Evolutionary conservation across 2,113 vertebrate genomes (phyloP).

Genomic region (Nesospiza acunhae): DNA sequence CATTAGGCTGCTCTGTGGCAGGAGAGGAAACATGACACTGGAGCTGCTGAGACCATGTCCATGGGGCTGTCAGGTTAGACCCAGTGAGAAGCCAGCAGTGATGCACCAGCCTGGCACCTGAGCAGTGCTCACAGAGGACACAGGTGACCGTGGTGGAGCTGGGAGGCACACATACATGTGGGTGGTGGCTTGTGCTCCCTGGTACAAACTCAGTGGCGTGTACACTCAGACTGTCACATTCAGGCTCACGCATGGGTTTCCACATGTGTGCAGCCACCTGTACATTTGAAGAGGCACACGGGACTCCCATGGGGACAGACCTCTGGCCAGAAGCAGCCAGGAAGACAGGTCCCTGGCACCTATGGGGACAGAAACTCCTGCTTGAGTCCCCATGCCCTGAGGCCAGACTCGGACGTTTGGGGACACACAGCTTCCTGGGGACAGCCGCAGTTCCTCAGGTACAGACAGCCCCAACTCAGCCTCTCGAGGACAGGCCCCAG

Average conservation of each 20-base stretch:
- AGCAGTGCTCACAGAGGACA: background rate
- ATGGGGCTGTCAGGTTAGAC: background rate
- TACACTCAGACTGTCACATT: rapidly evolving
- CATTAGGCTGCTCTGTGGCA: rapidly evolving
- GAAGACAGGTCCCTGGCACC: too few relatives aligned
- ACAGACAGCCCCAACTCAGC: background rate
- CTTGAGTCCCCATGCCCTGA: rapidly evolving
- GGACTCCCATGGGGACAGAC: background rate
- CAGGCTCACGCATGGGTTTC: rapidly evolving
- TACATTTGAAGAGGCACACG: rapidly evolving
- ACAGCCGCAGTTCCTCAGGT: too few relatives aligned
- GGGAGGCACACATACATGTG: rapidly evolving
- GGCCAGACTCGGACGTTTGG: background rate
- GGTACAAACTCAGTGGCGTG: rapidly evolving
- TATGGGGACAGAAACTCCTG: background rate
- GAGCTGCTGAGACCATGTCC: background rate
- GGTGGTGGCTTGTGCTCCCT: background rate
- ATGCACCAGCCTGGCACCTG: background rate
- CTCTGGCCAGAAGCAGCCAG: background rate
- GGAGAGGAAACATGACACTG: rapidly evolving
- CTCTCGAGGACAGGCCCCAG: background rate
- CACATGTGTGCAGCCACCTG: rapidly evolving
- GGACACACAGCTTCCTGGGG: background rate
- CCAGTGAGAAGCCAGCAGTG: rapidly evolving
- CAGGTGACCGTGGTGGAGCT: background rate